Conservation (phyloP, 2,113 vertebrate genomes). For the Rhadina sibilatrix region DNA sequence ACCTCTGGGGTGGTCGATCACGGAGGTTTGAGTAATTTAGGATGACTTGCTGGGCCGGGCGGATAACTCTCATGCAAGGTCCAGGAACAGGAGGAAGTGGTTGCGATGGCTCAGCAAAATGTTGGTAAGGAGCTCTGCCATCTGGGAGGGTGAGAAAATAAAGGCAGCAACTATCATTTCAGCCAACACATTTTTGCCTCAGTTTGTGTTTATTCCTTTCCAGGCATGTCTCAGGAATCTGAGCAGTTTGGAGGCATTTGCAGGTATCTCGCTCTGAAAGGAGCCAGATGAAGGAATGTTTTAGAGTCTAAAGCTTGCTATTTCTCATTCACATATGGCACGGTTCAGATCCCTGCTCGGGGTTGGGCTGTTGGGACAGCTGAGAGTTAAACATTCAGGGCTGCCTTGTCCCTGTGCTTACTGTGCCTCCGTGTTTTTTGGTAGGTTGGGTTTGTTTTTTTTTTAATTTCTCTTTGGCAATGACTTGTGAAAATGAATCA, state of each 20-base stretch:
- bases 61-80: conserved; percentile 37
- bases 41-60: conserved; percentile 39
- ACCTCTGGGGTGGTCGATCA: not conserved
- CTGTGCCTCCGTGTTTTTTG: not conserved
- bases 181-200: not conserved
- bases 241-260: not conserved
- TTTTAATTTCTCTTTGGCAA: not conserved
- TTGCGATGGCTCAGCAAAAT: not conserved
- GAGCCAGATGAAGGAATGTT: not conserved
- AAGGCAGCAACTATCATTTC: conserved; percentile 8
- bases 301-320: not conserved
- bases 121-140: conserved; percentile 36
- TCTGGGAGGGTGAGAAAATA: conserved; percentile 57
- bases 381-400: not conserved
- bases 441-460: rapidly evolving
- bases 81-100: conserved; percentile 28
- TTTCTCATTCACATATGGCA: not conserved
- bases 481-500: conserved; percentile 46
- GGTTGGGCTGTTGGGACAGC: not conserved
- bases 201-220: not conserved
- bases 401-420: not conserved
- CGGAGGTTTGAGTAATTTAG: conserved; percentile 49
- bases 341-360: not conserved
- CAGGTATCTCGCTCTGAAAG: not conserved
- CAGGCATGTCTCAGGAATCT: not conserved